Conservation (phyloP, 2,888 invertebrate genomes). For the Aphrophora alni region DNA sequence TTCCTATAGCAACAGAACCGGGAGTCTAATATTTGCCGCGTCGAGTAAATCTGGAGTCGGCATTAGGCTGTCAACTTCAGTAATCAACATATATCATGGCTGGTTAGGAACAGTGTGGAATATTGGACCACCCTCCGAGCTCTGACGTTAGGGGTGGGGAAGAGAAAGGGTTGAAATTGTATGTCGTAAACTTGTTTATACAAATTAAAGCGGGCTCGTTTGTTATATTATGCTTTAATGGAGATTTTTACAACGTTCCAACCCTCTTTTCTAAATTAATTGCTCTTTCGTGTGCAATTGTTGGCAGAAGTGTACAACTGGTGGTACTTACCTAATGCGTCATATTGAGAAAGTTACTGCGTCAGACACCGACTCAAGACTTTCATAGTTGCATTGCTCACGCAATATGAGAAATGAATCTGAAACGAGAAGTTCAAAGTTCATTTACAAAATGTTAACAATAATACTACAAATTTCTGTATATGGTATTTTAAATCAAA, state of each 20-base stretch:
- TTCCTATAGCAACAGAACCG: not conserved
- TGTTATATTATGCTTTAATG: not conserved
- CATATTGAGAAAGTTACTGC: constrained; percentile 4
- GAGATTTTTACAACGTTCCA: not conserved
- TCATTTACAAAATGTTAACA: no score
- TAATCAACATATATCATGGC: not conserved
- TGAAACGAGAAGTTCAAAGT: not conserved
- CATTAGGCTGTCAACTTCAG: not conserved
- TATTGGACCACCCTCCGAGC: not conserved
- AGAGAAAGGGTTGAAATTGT: not conserved
- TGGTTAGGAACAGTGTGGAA: not conserved
- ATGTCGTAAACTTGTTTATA: constrained; percentile 1
- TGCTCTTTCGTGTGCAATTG: not conserved
- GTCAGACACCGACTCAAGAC: not conserved
- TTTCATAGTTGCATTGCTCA: not conserved
- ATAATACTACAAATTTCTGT: no score
- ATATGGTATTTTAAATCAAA: no score
- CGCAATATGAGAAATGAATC: not conserved
- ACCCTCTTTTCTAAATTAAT: not conserved
- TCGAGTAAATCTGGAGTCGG: not conserved
- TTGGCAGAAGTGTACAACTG: not conserved
- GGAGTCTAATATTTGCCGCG: not conserved
- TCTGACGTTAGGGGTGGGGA: no score
- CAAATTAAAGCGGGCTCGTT: not conserved
- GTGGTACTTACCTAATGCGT: not conserved